Percentiles rank a stretch among this genome's conserved stretches.
Evolutionary conservation across 2,888 invertebrate genomes (phyloP).

Genomic region (Tillus elongatus): DNA sequence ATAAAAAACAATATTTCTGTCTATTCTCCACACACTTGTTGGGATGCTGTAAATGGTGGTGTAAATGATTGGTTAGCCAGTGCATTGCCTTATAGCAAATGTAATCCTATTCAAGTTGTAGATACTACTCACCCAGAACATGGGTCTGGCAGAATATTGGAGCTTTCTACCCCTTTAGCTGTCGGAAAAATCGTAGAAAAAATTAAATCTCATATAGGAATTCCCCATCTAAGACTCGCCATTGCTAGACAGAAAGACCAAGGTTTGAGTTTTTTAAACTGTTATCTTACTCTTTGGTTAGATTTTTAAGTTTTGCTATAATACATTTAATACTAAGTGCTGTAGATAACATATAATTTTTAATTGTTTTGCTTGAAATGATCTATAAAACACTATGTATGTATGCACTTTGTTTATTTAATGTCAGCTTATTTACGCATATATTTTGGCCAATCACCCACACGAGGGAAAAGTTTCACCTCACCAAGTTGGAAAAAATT

Average conservation of each 20-base stretch:
- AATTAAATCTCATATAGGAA: conserved; percentile 61
- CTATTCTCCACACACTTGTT: conserved; percentile 88
- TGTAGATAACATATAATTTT: too few relatives aligned
- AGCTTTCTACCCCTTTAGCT: conserved; percentile 44
- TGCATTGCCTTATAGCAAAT: conserved; percentile 45
- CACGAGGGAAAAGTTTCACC: too few relatives aligned
- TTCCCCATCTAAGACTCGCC: conserved; percentile 66
- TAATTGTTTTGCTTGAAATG: too few relatives aligned
- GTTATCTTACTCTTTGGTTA: background rate
- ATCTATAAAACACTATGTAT: too few relatives aligned
- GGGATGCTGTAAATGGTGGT: conserved; percentile 75
- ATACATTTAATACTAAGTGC: too few relatives aligned
- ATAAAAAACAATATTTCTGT: conserved; percentile 77
- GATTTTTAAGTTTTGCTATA: too few relatives aligned
- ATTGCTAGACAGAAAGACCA: conserved; percentile 43
- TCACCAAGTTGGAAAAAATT: too few relatives aligned
- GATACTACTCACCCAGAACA: conserved; percentile 39
- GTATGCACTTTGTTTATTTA: too few relatives aligned
- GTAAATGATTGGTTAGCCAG: conserved; percentile 90
- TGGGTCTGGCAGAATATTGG: conserved; percentile 50
- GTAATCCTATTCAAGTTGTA: conserved; percentile 26
- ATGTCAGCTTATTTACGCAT: too few relatives aligned
- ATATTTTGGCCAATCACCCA: too few relatives aligned
- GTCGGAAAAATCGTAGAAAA: conserved; percentile 53
- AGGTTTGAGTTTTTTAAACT: background rate